Evolutionary conservation across 2,113 vertebrate species (phyloP).

Genomic region (Dromaius novaehollandiae): DNA sequence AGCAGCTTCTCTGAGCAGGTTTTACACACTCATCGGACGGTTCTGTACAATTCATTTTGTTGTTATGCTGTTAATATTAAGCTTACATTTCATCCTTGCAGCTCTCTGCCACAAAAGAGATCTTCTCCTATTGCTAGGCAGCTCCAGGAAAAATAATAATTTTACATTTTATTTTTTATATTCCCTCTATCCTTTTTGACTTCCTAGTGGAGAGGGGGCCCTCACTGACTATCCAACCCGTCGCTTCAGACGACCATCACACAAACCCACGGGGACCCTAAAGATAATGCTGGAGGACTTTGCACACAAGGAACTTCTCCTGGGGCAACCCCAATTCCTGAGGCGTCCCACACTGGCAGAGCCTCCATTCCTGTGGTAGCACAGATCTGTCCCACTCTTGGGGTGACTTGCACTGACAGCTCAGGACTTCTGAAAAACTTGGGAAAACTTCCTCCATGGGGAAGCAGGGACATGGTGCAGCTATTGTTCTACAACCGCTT

Average conservation of each 20-base stretch:
- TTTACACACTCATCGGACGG: fast-evolving
- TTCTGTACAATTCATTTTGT: neutral
- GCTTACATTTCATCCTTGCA: neutral
- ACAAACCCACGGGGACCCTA: neutral
- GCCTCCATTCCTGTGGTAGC: neutral
- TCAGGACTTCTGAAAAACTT: neutral
- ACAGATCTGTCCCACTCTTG: neutral
- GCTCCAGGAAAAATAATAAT: neutral
- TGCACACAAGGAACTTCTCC: neutral
- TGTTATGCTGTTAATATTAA: neutral
- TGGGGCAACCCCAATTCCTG: neutral
- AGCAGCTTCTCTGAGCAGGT: neutral
- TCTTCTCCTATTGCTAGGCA: neutral
- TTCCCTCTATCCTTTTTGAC: neutral
- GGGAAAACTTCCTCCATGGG: neutral
- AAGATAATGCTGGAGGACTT: neutral
- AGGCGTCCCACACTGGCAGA: neutral
- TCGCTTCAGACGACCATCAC: neutral
- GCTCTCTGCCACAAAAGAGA: neutral
- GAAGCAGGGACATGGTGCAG: fast-evolving
- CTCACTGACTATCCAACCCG: neutral
- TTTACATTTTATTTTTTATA: neutral
- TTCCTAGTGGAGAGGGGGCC: neutral
- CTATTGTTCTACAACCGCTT: neutral
- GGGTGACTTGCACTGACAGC: neutral